Conservation (phyloP, 2,797 vertebrate species). For the Antennarius maculatus region DNA sequence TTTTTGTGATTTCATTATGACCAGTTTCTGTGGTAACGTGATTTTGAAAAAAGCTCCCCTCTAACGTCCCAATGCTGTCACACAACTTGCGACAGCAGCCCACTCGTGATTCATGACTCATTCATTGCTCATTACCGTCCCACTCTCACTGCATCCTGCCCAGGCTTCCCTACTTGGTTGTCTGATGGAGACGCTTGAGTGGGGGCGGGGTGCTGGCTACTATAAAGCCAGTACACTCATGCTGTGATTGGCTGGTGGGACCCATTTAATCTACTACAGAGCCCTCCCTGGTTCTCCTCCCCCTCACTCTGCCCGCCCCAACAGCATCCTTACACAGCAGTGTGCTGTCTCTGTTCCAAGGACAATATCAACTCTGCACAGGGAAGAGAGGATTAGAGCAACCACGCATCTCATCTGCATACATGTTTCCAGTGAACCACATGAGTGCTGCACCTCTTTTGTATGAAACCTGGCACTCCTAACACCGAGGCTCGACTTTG, state of each 20-base stretch:
- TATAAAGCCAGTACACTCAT: constrained; percentile 56
- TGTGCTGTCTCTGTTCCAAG: constrained; percentile 84
- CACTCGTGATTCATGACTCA: constrained; percentile 81
- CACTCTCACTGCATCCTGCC: constrained; percentile 70
- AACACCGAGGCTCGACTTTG: constrained; percentile 57
- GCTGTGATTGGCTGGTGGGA: constrained; percentile 86
- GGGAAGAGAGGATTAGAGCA: constrained; percentile 85
- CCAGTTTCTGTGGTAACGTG: constrained; percentile 72
- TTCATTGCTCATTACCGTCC: constrained; percentile 83
- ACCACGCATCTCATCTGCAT: constrained; percentile 83
- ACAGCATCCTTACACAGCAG: constrained; percentile 81
- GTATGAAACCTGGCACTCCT: constrained; percentile 65
- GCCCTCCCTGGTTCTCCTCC: constrained; percentile 76
- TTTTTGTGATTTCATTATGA: constrained; percentile 41
- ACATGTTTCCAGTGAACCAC: constrained; percentile 75
- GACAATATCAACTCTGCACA: constrained; percentile 85
- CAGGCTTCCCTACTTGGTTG: constrained; percentile 61
- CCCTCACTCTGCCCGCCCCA: constrained; percentile 72
- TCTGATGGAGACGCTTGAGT: constrained; percentile 71
- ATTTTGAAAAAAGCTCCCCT: constrained; percentile 73
- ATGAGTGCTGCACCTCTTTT: constrained; percentile 68
- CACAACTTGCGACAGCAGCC: constrained; percentile 61
- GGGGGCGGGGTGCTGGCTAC: constrained; percentile 71
- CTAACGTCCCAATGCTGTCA: constrained; percentile 68
- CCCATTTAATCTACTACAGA: constrained; percentile 84